These are phyloP conservation scores for Morpho helenor DNA, from an alignment of 2,888 invertebrate genomes.

Conservation along the genomic window DNA sequence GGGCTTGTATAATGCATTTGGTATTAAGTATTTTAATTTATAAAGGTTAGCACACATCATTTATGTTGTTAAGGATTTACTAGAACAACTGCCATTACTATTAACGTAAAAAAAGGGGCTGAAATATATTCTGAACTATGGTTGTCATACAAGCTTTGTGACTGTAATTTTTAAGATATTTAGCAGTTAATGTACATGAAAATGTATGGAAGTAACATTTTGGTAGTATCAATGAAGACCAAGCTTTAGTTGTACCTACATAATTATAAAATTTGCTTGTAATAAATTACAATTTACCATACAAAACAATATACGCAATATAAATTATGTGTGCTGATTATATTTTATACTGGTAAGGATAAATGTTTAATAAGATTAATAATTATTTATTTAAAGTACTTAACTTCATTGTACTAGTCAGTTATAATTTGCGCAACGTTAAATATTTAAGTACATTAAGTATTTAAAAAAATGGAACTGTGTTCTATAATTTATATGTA, in stretches of 20 bases:
- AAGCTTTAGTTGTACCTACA: too few species aligned
- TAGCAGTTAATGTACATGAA: background rate
- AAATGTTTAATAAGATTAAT: slow-evolving; percentile 70
- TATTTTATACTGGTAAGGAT: slow-evolving; percentile 61
- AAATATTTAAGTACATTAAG: slow-evolving; percentile 68
- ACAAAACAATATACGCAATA: slow-evolving; percentile 3
- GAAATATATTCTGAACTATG: too few species aligned
- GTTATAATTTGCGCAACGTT: slow-evolving; percentile 78
- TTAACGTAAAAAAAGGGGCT: too few species aligned
- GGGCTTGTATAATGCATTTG: slow-evolving; percentile 70
- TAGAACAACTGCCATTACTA: too few species aligned
- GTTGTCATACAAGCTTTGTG: background rate
- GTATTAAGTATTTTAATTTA: slow-evolving; percentile 53
- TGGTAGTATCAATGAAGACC: too few species aligned
- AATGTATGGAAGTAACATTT: too few species aligned
- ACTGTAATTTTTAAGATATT: background rate
- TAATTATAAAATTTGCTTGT: too few species aligned
- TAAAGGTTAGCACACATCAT: slow-evolving; percentile 24
- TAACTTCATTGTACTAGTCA: slow-evolving; percentile 79
- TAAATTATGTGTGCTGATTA: slow-evolving; percentile 15
- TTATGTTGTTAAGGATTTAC: slow-evolving; percentile 7
- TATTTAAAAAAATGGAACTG: slow-evolving; percentile 61
- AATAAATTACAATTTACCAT: background rate
- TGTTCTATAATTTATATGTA: slow-evolving; percentile 75
- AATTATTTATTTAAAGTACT: slow-evolving; percentile 78